Base-by-base conservation (phyloP, 2,113 vertebrate genomes). In the Phoenicopterus ruber region DNA sequence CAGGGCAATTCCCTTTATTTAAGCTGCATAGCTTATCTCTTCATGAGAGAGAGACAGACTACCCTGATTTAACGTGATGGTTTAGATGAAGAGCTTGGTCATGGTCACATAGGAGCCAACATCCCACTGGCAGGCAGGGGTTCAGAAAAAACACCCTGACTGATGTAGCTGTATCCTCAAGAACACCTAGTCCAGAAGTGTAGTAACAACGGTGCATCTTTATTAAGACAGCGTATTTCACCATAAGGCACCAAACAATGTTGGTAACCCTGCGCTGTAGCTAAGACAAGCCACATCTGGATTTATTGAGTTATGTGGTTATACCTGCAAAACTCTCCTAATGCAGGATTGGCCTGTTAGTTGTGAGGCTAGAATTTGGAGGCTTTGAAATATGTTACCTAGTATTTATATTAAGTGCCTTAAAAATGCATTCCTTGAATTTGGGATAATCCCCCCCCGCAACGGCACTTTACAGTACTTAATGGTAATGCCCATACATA, bases 251-350 rank as follows among this genome's bases (percentile, higher is more conserved):
- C 28, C 18, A 67, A 63, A 63, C 19, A 29, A 13, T 6, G 12
- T 10, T 2, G 3, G 11, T 10, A 78, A 65, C 0, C 1, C 15
- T 15, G 12, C 0, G 4, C 26, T 62, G 47, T 7, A 55, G 32
- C 29, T 25, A 70, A 70, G 6, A 57, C 19, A 72, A 90, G 7
- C 11, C 25, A 49, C 24, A 44, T 7, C 44, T 11, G 11, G 24
- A 61, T 74, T 50, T 74, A 19, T 9, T 61, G 6, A 62, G 14
- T n/a, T 74, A 20, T 2, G 4, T 20, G 47, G 19, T 79, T 86
- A 59, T 4, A 92, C 10, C 50, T 29, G 29, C 28, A 91, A 69
- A 81, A 38, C 46, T 77, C 80, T 46, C n/a, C 46, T 63, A 50
- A n/a, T 29, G 26, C 24, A 69, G 29, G 13, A 32, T 69, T 80